Conservation (phyloP, 2,113 vertebrate genomes). For the Neotragus moschatus region DNA sequence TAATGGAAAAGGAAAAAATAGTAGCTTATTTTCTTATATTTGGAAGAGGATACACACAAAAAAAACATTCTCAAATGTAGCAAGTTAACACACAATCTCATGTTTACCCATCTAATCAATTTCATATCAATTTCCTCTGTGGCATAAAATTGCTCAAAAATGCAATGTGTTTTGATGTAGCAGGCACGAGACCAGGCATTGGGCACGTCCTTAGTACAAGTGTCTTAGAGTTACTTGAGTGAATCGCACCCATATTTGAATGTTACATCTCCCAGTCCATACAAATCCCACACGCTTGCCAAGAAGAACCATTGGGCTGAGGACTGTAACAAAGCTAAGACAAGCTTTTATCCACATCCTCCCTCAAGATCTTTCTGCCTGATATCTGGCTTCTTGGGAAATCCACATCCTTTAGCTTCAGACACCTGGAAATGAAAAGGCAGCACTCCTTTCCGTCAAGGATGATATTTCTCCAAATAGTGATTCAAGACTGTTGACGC, state of each 20-base stretch:
- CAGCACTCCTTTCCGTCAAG: background rate
- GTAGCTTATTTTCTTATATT: background rate
- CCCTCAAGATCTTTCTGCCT: background rate
- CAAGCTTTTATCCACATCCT: background rate
- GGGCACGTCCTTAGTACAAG: background rate
- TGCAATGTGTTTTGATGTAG: background rate
- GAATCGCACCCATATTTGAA: background rate
- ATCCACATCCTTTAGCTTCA: background rate
- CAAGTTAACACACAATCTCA: background rate
- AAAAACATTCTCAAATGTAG: background rate
- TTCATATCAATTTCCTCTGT: background rate
- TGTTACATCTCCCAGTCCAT: accelerated
- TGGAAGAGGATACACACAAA: background rate
- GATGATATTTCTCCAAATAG: conserved; percentile 43
- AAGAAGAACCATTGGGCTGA: background rate
- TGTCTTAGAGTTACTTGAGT: background rate
- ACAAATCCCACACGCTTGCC: background rate
- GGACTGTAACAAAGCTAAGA: background rate
- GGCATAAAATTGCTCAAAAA: background rate
- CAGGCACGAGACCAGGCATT: background rate
- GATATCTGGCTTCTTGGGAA: background rate
- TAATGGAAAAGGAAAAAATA: background rate
- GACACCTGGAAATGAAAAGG: conserved; percentile 39
- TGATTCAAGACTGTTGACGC: conserved; percentile 2
- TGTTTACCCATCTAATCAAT: background rate